phyloP scores from a whole-genome alignment of 2,797 vertebrate species.

The Dendrocincla fuliginosa region DNA sequence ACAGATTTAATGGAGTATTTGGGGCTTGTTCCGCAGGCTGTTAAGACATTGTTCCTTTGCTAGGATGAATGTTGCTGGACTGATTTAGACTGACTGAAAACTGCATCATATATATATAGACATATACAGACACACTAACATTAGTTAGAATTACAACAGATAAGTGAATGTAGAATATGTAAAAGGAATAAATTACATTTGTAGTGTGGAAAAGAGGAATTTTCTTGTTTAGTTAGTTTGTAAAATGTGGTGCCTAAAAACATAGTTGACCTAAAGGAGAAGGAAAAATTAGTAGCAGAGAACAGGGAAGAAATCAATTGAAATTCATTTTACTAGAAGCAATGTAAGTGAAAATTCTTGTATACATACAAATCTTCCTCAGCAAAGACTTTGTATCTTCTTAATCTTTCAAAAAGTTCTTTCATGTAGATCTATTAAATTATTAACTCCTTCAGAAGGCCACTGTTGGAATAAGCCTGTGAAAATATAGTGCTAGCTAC shows the following conservation, averaged over 20 bases:
- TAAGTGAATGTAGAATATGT: neutral
- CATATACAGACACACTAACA: accelerated
- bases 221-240: neutral
- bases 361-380: neutral
- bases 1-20: neutral
- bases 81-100: neutral
- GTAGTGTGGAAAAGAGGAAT: neutral
- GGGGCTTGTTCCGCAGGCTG: neutral
- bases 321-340: neutral
- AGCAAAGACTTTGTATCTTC: neutral
- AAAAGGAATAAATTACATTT: neutral
- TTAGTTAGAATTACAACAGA: neutral
- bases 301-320: neutral
- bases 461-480: neutral
- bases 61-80: neutral
- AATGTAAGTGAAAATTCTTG: neutral
- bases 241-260: neutral
- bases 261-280: neutral
- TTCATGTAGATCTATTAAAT: neutral
- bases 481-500: neutral
- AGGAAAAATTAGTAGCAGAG: neutral
- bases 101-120: neutral
- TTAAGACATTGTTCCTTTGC: neutral
- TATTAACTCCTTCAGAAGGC: neutral
- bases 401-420: neutral